These are phyloP conservation scores for Mamestra configurata DNA, from an alignment of 1,140 invertebrate species.

Conservation along the genomic window DNA sequence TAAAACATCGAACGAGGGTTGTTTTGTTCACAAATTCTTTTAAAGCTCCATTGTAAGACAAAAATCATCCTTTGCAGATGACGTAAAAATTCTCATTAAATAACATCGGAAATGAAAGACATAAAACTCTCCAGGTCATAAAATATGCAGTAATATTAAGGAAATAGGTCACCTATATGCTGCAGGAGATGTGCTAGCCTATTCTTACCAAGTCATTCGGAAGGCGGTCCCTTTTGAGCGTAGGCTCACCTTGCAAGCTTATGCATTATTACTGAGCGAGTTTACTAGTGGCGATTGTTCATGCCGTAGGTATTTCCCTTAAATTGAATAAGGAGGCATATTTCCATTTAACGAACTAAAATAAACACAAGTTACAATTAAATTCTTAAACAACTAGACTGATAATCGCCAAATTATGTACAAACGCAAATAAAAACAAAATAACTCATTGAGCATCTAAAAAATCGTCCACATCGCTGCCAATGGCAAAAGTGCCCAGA, in stretches of 20 bases:
- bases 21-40: not conserved
- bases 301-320: not conserved
- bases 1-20: not conserved
- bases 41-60: not conserved
- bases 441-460: not conserved
- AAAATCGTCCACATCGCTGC: no score
- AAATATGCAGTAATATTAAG: conserved; percentile 23
- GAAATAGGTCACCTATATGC: conserved; percentile 28
- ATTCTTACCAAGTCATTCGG: conserved; percentile 19
- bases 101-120: conserved; percentile 15
- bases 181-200: not conserved
- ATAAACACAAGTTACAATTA: no score
- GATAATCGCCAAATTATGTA: no score
- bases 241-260: not conserved
- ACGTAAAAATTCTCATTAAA: not conserved
- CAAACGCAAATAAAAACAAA: no score
- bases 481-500: no score
- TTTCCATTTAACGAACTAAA: no score
- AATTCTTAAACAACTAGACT: no score
- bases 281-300: not conserved
- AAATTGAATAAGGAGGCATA: not conserved
- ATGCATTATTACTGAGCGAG: conserved; percentile 19
- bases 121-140: conserved; percentile 5
- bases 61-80: not conserved
- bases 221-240: conserved; percentile 17